A percentile compares a stretch with the other conserved stretches of the same genome.
Evolutionary conservation across 2,888 invertebrate species (phyloP).

Genomic region (Scaptomyza parva): DNA sequence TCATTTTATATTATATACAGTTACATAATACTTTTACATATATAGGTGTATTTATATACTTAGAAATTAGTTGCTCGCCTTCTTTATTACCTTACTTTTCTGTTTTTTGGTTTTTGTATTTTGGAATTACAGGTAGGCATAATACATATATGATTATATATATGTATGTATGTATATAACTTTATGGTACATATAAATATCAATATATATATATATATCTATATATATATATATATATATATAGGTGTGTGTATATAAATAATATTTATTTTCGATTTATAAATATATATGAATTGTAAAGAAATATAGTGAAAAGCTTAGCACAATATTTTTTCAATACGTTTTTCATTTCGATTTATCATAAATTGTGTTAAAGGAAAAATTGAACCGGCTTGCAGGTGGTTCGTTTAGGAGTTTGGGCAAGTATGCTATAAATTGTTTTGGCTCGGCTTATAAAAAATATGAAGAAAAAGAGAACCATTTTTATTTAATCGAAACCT

Average conservation of each 20-base stretch:
- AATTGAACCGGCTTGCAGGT: slow-evolving; percentile 25
- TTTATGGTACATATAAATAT: slow-evolving; percentile 68
- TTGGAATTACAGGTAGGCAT: slow-evolving; percentile 60
- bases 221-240: slow-evolving; percentile 12
- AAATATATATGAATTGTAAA: slow-evolving; percentile 39
- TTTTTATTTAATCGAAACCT: slow-evolving; percentile 45
- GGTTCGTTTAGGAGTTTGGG: slow-evolving; percentile 29
- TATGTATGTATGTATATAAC: slow-evolving; percentile 26
- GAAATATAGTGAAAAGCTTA: slow-evolving; percentile 72
- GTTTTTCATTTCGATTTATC: slow-evolving; percentile 1
- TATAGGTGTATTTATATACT: slow-evolving; percentile 67
- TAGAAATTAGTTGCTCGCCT: slow-evolving; percentile 58
- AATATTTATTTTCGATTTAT: slow-evolving; percentile 56
- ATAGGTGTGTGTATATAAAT: slow-evolving; percentile 47
- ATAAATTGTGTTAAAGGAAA: slow-evolving; percentile 11
- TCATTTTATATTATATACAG: slow-evolving; percentile 63
- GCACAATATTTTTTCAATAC: slow-evolving; percentile 55
- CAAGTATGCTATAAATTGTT: slow-evolving; percentile 9
- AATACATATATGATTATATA: slow-evolving; percentile 38
- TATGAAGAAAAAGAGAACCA: slow-evolving; percentile 3
- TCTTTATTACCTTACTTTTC: slow-evolving; percentile 15
- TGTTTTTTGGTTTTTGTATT: background rate
- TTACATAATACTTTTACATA: slow-evolving; percentile 66
- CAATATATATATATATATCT: slow-evolving; percentile 43
- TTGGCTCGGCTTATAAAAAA: slow-evolving; percentile 44